Conservation (phyloP, 1,140 invertebrate genomes). For the Telenomus remus region DNA sequence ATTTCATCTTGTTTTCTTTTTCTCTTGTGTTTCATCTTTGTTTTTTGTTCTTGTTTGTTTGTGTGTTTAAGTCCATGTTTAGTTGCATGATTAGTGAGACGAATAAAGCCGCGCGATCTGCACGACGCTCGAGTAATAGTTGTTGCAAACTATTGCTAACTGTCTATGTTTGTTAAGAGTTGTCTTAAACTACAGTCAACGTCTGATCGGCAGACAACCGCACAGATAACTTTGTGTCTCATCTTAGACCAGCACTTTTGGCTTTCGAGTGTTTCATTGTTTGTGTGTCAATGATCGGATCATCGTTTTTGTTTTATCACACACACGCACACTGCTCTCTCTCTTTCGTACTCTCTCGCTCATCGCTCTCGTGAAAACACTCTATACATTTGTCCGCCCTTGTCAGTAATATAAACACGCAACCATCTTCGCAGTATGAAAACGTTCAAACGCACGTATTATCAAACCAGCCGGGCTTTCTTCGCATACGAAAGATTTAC, state of each 20-base stretch:
- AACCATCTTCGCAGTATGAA: constrained; percentile 63
- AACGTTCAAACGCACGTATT: constrained; percentile 61
- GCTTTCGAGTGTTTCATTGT: background rate
- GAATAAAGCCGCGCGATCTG: constrained; percentile 57
- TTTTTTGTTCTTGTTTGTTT: constrained; percentile 3
- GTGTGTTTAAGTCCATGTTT: background rate
- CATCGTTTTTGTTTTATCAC: constrained; percentile 3
- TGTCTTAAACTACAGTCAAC: constrained; percentile 73
- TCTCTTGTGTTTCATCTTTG: background rate
- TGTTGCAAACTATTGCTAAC: constrained; percentile 61
- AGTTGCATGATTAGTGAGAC: too few relatives aligned
- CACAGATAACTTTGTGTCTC: constrained; percentile 31
- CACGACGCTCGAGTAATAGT: constrained; percentile 62
- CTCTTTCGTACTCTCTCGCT: constrained; percentile 21
- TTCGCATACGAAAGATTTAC: constrained; percentile 41
- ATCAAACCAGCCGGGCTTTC: constrained; percentile 39
- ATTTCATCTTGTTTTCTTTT: background rate
- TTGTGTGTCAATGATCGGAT: background rate
- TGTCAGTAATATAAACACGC: constrained; percentile 65
- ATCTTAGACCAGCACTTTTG: constrained; percentile 3
- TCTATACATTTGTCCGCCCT: constrained; percentile 51
- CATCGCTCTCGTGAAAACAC: constrained; percentile 28
- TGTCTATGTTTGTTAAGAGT: constrained; percentile 73
- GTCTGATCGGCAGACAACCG: constrained; percentile 60
- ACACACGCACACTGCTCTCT: constrained; percentile 15